Percentiles rank a stretch among this genome's conserved stretches.
Conservation (phyloP, 2,888 invertebrate genomes). For the Drosophila kambysellisi region DNA sequence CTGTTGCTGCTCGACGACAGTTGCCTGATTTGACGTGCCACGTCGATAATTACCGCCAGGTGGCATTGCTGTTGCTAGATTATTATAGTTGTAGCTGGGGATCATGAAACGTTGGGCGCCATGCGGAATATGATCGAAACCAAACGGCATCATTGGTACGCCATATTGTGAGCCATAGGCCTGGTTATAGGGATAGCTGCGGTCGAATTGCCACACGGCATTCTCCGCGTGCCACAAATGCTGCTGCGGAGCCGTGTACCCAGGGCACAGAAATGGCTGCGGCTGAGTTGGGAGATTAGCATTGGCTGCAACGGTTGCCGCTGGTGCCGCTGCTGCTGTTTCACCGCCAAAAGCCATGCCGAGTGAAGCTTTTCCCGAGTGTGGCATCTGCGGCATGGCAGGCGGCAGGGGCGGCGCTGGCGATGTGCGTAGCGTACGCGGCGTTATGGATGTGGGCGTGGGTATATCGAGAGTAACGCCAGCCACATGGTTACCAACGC, state of each 20-base stretch:
- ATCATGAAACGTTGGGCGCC: conserved; percentile 64
- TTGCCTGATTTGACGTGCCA: conserved; percentile 32
- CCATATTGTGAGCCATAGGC: conserved; percentile 62
- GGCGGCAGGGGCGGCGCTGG: conserved; percentile 43
- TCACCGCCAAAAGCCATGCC: conserved; percentile 32
- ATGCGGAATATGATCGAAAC: conserved; percentile 63
- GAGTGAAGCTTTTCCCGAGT: conserved; percentile 20
- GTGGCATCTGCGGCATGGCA: conserved; percentile 11
- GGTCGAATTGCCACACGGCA: conserved; percentile 72
- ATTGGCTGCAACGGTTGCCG: conserved; percentile 15
- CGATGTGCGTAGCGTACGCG: conserved; percentile 56
- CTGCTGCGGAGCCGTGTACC: conserved; percentile 62
- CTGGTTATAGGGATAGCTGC: conserved; percentile 75
- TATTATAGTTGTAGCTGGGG: conserved; percentile 51
- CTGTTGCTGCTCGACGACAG: conserved; percentile 23
- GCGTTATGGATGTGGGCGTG: conserved; percentile 73
- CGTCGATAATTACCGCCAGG: conserved; percentile 42
- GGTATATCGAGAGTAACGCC: conserved; percentile 67
- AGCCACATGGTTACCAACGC: conserved; percentile 64
- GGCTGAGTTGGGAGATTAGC: conserved; percentile 12
- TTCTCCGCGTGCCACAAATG: conserved; percentile 73
- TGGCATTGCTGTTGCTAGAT: conserved; percentile 42
- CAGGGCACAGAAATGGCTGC: conserved; percentile 67
- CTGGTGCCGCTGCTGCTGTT: not conserved
- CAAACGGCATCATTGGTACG: conserved; percentile 67